phyloP scores from a whole-genome alignment of 2,797 vertebrate species.

The Valencia hispanica region DNA sequence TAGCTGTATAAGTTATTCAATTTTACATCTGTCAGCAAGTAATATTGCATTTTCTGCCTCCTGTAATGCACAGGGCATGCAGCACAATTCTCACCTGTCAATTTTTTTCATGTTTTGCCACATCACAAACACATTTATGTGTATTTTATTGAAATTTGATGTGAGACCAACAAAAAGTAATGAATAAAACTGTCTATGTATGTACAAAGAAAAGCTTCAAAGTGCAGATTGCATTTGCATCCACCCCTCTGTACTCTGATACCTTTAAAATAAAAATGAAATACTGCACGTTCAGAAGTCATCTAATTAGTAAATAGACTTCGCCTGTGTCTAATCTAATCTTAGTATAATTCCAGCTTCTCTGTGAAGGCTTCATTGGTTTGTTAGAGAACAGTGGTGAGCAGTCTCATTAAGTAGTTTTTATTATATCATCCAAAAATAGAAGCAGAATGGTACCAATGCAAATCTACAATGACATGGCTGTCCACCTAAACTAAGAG shows the following conservation, averaged over 20 bases:
- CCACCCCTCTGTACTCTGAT: background rate
- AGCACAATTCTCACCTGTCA: background rate
- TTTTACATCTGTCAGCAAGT: slow-evolving; percentile 5
- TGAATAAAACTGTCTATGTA: background rate
- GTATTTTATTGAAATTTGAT: background rate
- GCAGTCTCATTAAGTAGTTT: background rate
- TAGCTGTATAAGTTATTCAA: slow-evolving; percentile 8
- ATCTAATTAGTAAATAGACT: background rate
- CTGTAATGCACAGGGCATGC: background rate
- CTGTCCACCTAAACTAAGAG: background rate
- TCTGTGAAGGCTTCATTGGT: background rate
- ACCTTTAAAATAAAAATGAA: background rate
- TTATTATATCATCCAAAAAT: background rate
- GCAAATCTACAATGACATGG: background rate
- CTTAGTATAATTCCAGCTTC: background rate
- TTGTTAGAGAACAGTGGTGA: background rate
- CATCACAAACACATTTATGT: background rate
- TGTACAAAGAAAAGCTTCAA: background rate
- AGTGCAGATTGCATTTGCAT: background rate
- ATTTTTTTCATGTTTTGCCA: background rate
- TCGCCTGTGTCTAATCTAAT: background rate
- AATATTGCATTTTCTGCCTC: slow-evolving; percentile 1
- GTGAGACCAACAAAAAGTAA: background rate
- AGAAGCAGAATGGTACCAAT: background rate
- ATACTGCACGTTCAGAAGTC: background rate